phyloP scores from a whole-genome alignment of 2,113 vertebrate genomes.

The Donacobius atricapilla region DNA sequence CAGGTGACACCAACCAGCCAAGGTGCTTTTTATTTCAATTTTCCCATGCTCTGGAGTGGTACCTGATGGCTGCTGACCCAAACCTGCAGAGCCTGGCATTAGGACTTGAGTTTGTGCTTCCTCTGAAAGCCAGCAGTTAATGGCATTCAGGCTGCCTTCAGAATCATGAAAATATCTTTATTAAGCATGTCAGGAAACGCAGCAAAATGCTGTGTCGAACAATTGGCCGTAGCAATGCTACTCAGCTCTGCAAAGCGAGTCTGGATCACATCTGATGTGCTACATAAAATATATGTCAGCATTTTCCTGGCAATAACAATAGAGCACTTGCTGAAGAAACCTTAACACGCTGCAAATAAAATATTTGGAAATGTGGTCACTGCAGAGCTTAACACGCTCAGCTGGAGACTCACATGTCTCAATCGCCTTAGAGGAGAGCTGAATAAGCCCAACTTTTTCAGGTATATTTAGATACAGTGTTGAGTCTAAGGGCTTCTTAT shows the following conservation, averaged over 20 bases:
- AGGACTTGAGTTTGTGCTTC: not conserved
- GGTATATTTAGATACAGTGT: not conserved
- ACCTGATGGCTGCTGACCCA: not conserved
- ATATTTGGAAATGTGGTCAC: slow-evolving; percentile 7
- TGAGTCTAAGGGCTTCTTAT: not conserved
- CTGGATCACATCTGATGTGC: slow-evolving; percentile 41
- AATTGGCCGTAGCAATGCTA: slow-evolving; percentile 18
- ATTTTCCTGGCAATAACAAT: slow-evolving; percentile 18
- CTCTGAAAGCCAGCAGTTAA: slow-evolving; percentile 25
- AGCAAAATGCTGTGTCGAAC: slow-evolving; percentile 14
- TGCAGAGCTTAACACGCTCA: not conserved
- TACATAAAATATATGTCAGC: slow-evolving; percentile 48
- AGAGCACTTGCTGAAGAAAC: not conserved
- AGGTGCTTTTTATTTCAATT: not conserved
- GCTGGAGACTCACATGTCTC: not conserved
- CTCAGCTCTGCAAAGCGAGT: slow-evolving; percentile 20
- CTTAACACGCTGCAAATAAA: not conserved
- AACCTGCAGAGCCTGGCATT: slow-evolving; percentile 17
- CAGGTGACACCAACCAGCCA: not conserved
- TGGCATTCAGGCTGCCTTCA: slow-evolving; percentile 34
- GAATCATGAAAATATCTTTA: slow-evolving; percentile 47
- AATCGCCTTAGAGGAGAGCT: not conserved
- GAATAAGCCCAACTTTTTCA: not conserved
- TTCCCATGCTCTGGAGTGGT: not conserved
- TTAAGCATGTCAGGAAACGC: slow-evolving; percentile 47